Conservation (phyloP, 1,140 invertebrate species). For the Colletes gigas region DNA sequence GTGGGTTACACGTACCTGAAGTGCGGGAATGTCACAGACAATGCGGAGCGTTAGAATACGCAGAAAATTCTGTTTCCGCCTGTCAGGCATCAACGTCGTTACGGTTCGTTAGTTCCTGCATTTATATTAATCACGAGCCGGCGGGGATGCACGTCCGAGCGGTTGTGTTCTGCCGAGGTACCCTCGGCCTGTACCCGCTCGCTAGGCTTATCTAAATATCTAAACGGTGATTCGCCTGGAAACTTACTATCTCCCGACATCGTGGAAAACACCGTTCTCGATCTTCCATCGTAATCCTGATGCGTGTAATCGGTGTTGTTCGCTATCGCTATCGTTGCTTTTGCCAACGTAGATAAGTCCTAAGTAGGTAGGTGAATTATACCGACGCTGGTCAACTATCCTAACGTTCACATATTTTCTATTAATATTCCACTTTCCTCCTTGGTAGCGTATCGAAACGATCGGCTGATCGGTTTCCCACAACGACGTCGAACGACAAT, state of each 20-base stretch:
- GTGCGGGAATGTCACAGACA: constrained; percentile 52
- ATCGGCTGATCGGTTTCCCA: too few relatives aligned
- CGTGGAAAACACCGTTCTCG: not conserved
- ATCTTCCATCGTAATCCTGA: not conserved
- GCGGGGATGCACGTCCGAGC: constrained; percentile 29
- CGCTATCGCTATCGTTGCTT: not conserved
- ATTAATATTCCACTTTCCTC: too few relatives aligned
- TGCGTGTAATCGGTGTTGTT: not conserved
- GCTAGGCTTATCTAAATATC: constrained; percentile 10
- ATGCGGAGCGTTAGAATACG: constrained; percentile 57
- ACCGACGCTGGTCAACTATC: too few relatives aligned
- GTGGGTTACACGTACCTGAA: constrained; percentile 56
- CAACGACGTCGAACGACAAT: too few relatives aligned
- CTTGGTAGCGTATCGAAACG: too few relatives aligned
- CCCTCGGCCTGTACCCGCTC: not conserved
- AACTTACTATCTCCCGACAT: not conserved
- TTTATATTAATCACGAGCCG: constrained; percentile 52
- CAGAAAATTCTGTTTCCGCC: constrained; percentile 66
- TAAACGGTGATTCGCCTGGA: not conserved
- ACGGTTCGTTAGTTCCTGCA: constrained; percentile 60
- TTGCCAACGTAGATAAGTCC: too few relatives aligned
- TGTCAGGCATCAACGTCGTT: constrained; percentile 62
- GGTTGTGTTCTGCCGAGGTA: constrained; percentile 5
- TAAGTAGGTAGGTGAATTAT: too few relatives aligned
- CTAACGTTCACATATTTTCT: too few relatives aligned